Percentiles rank a stretch among this genome's conserved stretches.
Conservation (phyloP, 2,797 vertebrate genomes). For the Alectoris magna region DNA sequence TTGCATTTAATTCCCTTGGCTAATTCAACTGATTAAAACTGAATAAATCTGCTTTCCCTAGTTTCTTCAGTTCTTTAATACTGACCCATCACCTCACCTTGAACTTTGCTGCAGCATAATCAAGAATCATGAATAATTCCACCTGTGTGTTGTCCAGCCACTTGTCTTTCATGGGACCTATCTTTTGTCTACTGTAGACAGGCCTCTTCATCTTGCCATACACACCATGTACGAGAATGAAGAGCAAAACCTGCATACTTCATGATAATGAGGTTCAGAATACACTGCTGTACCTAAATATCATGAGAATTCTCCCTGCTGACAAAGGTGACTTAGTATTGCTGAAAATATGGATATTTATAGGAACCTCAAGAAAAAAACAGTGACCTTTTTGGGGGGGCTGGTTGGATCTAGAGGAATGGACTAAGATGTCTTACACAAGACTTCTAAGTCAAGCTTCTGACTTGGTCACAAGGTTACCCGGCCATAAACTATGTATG, state of each 20-base stretch:
- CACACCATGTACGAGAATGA: background rate
- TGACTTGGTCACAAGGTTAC: background rate
- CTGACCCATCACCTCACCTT: background rate
- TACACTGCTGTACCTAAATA: background rate
- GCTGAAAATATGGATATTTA: background rate
- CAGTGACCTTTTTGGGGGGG: background rate
- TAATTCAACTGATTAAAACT: background rate
- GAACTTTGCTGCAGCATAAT: background rate
- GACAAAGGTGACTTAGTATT: background rate
- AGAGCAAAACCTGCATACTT: background rate
- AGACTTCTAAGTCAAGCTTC: background rate
- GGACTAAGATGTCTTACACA: background rate
- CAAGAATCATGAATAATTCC: background rate
- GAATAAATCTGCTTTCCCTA: background rate
- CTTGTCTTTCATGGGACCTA: background rate
- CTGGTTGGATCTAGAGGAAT: background rate
- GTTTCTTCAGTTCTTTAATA: background rate
- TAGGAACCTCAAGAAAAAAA: background rate
- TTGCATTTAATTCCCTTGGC: background rate
- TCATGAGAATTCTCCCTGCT: background rate
- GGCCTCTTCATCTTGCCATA: background rate
- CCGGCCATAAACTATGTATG: background rate
- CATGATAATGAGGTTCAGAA: background rate
- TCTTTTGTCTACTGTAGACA: background rate
- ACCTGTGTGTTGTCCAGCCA: background rate